Percentiles rank a stretch among this genome's conserved stretches.
Evolutionary conservation across 2,888 invertebrate species (phyloP).

Genomic region (Chrysolina haemoptera): DNA sequence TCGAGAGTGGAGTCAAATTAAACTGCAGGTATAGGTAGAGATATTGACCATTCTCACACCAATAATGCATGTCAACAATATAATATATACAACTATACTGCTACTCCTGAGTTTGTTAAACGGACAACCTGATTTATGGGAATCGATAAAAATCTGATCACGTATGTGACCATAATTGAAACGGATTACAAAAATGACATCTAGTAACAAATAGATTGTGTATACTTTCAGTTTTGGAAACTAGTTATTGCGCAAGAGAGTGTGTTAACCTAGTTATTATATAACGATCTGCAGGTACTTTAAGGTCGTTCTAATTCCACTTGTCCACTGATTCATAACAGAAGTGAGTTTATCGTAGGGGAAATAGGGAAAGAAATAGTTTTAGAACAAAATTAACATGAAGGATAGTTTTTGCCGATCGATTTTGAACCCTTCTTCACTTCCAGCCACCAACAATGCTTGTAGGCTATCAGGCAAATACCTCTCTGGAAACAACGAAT

Average conservation of each 20-base stretch:
- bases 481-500: no score
- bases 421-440: no score
- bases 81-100: no score
- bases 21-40: no score
- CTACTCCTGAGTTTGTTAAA: neutral
- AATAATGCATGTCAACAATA: no score
- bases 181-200: slow-evolving; percentile 35
- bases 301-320: slow-evolving; percentile 49
- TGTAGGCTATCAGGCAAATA: no score
- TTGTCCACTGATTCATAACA: slow-evolving; percentile 41
- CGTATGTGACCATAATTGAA: slow-evolving; percentile 37
- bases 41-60: no score
- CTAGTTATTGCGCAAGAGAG: slow-evolving; percentile 50
- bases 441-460: no score
- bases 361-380: neutral
- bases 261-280: slow-evolving; percentile 56
- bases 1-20: no score
- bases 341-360: neutral
- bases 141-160: slow-evolving; percentile 29
- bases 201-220: slow-evolving; percentile 38
- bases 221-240: slow-evolving; percentile 57
- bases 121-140: slow-evolving; percentile 23
- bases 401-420: no score
- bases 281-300: slow-evolving; percentile 50
- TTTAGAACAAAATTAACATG: neutral